A percentile compares a stretch with the other conserved stretches of the same genome.
Evolutionary conservation across 1,140 invertebrate species (phyloP).

Genomic region (Zaprionus lachaisei): DNA sequence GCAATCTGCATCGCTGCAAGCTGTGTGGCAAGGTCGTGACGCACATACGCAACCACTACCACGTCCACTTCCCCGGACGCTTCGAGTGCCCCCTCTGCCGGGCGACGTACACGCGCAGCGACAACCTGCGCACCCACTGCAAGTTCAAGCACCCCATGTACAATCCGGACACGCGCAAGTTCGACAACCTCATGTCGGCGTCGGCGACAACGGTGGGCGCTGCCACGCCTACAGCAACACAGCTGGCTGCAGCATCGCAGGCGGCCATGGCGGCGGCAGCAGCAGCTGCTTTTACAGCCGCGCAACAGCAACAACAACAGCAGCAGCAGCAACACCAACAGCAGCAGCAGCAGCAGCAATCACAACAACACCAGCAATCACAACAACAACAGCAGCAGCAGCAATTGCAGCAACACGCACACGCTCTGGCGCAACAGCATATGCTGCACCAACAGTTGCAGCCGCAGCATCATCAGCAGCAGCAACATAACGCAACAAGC

Average conservation of each 20-base stretch:
- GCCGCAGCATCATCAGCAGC: slow-evolving; percentile 74
- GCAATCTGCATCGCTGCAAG: slow-evolving; percentile 95
- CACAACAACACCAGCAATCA: slow-evolving; percentile 39
- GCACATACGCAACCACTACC: slow-evolving; percentile 95
- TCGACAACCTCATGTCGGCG: slow-evolving; percentile 88
- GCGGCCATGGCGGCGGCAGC: slow-evolving; percentile 79
- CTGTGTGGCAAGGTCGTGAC: slow-evolving; percentile 95
- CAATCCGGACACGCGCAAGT: slow-evolving; percentile 92
- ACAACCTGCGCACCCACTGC: slow-evolving; percentile 94
- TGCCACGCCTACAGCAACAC: slow-evolving; percentile 84
- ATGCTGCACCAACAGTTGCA: slow-evolving; percentile 72
- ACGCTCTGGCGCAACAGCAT: slow-evolving; percentile 73
- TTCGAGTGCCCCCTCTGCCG: slow-evolving; percentile 94
- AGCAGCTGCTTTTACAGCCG: slow-evolving; percentile 74
- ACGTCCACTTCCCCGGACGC: slow-evolving; percentile 94
- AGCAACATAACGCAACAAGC: slow-evolving; percentile 79
- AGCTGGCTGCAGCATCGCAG: slow-evolving; percentile 75
- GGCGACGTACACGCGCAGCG: slow-evolving; percentile 94
- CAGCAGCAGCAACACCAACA: slow-evolving; percentile 76
- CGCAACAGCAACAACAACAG: slow-evolving; percentile 74
- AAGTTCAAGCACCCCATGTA: slow-evolving; percentile 94
- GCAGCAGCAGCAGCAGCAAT: slow-evolving; percentile 46
- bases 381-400: slow-evolving; percentile 61
- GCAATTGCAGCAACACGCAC: slow-evolving; percentile 84
- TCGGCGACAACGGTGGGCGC: slow-evolving; percentile 86